Base-by-base conservation (phyloP, 2,113 vertebrate genomes). In the Ranitomeya variabilis region DNA sequence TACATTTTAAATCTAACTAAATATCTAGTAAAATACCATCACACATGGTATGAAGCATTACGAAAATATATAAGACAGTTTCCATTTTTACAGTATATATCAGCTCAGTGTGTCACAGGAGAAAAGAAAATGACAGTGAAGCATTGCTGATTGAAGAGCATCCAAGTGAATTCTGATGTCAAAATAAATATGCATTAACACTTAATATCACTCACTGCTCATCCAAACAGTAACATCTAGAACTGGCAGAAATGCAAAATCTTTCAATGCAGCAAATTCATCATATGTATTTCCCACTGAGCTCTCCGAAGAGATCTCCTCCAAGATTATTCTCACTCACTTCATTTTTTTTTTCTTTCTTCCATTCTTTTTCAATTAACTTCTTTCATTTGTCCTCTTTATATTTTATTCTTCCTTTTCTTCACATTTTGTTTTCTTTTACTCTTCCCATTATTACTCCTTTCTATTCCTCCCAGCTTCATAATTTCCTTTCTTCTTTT, bases 161-260 rank as follows among this genome's bases (percentile, higher is more conserved):
- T 76, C 7, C 73, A 76, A 76, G 15, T 76, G 31, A 51, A 51
- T 76, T 76, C 23, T 7, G 18, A 9, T 45, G 16, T 76, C 18
- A 19, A 76, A 76, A 76, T 76, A 76, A 76, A 76, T 76, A 19
- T 76, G 73, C 7, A 76, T 76, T 76, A 51, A 37, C 26, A 51
- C 73, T 76, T 51, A 76, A 76, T 76, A 76, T 76, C 31, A 19
- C 31, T 76, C 31, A 19, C 31, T 76, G 73, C 7, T 51, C 73
- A 76, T 19, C 16, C 73, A 76, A 45, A 64, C 18, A 19, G 16
- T 21, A 64, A 21, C 62, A 64, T 21, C 18, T 64, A 64, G 62
- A 71, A 71, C 23, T 23, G 7, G 19, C n/a, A 23, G 9, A 71
- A 71, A 12, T 71, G 67, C 23, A 71, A 12, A n/a, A 26, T 3